Conservation (phyloP, 2,113 vertebrate species). For the Oenanthe melanoleuca region DNA sequence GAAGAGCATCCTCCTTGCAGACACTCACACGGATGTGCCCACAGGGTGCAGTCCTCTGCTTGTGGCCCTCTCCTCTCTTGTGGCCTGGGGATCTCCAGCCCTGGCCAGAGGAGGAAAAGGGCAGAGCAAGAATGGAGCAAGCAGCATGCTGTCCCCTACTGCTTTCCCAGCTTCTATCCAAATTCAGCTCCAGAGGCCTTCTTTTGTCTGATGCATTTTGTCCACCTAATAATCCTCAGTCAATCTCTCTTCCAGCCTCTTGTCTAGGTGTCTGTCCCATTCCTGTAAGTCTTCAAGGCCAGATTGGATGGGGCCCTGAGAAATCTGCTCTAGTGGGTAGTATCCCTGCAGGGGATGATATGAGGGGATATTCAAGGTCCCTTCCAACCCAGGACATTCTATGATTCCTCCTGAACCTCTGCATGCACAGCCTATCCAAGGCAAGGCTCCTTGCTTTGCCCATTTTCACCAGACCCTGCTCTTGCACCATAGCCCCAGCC, state of each 20-base stretch:
- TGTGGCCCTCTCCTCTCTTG: background rate
- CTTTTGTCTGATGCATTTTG: background rate
- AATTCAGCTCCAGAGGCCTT: background rate
- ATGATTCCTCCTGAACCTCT: background rate
- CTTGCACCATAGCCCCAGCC: no score
- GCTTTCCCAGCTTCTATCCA: background rate
- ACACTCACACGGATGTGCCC: fast-evolving
- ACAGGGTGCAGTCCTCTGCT: background rate
- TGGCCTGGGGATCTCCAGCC: background rate
- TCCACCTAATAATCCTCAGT: background rate
- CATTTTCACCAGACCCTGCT: background rate
- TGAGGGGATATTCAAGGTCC: background rate
- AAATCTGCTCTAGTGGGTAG: background rate
- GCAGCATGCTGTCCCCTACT: fast-evolving
- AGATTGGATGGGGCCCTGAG: background rate
- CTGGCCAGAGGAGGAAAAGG: background rate
- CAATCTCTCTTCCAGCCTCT: background rate
- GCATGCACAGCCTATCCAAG: fast-evolving
- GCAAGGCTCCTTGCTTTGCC: background rate
- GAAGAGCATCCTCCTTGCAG: background rate
- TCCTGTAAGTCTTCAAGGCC: background rate
- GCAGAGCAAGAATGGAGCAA: background rate
- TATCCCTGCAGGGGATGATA: background rate
- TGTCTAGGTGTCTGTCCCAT: background rate
- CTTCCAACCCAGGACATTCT: background rate